Percentiles rank a stretch among this genome's conserved stretches.
These are phyloP conservation scores for Sturnira hondurensis DNA, from an alignment of 2,113 vertebrate genomes.

Conservation along the genomic window DNA sequence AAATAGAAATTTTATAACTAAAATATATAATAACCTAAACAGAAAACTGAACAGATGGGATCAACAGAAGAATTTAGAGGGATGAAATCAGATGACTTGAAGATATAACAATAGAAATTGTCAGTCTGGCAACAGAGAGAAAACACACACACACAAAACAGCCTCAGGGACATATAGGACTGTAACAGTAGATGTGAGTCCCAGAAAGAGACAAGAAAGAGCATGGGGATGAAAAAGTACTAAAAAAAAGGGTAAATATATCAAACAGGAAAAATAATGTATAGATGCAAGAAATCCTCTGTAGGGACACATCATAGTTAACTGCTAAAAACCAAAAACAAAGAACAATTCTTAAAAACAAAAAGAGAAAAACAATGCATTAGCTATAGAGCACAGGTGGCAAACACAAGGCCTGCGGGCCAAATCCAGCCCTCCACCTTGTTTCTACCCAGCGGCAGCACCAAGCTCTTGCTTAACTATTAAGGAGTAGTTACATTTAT, in stretches of 20 bases:
- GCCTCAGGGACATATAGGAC: not conserved
- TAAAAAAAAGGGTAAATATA: not conserved
- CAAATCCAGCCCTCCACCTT: too few species aligned
- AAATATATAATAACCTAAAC: not conserved
- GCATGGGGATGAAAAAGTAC: not conserved
- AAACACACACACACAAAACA: not conserved
- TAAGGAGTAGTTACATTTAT: too few species aligned
- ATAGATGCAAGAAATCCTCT: not conserved
- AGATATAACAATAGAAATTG: not conserved
- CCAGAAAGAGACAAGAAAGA: not conserved
- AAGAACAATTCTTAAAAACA: not conserved
- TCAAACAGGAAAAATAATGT: not conserved
- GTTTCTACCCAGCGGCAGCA: too few species aligned
- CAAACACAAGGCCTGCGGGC: too few species aligned
- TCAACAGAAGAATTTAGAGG: not conserved
- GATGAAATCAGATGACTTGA: not conserved
- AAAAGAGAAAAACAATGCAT: not conserved
- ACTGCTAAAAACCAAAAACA: not conserved
- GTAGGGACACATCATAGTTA: not conserved
- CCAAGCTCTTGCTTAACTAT: too few species aligned
- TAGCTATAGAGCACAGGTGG: not conserved
- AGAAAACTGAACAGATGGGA: not conserved
- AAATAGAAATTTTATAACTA: not conserved
- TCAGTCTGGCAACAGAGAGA: not conserved
- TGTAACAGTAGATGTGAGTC: not conserved